Percentiles rank a stretch among this genome's conserved stretches.
Evolutionary conservation across 2,113 vertebrate genomes (phyloP).

Genomic region (Lophochroa leadbeateri): DNA sequence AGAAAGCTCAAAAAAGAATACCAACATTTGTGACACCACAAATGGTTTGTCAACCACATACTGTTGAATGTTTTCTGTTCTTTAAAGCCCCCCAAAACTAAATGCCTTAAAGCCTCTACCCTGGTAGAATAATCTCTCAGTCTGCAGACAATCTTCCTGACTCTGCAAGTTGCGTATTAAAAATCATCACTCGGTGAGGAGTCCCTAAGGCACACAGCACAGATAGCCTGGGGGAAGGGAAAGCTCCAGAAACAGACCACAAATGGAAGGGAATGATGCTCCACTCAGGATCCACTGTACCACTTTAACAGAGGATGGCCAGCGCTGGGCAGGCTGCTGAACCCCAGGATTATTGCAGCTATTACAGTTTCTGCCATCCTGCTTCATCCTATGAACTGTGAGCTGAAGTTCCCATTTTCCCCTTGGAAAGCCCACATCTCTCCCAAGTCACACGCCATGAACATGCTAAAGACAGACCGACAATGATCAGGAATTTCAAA

Average conservation of each 20-base stretch:
- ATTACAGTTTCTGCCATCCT: not conserved
- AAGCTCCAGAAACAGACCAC: not conserved
- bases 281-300: not conserved
- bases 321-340: not conserved
- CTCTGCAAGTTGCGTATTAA: not conserved
- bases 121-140: not conserved
- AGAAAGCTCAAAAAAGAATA: not conserved
- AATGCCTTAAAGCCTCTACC: rapidly evolving
- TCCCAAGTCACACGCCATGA: not conserved
- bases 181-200: not conserved
- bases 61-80: not conserved
- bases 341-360: not conserved
- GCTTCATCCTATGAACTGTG: not conserved
- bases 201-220: not conserved
- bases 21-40: not conserved
- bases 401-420: not conserved
- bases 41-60: not conserved
- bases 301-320: not conserved
- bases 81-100: not conserved
- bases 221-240: not conserved
- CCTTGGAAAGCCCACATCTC: not conserved
- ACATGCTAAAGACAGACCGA: not conserved
- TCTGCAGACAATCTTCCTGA: not conserved
- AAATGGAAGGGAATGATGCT: not conserved
- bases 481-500: not conserved